Evolutionary conservation across 2,797 vertebrate species (phyloP).

Genomic region (Amblyopsis hoosieri): DNA sequence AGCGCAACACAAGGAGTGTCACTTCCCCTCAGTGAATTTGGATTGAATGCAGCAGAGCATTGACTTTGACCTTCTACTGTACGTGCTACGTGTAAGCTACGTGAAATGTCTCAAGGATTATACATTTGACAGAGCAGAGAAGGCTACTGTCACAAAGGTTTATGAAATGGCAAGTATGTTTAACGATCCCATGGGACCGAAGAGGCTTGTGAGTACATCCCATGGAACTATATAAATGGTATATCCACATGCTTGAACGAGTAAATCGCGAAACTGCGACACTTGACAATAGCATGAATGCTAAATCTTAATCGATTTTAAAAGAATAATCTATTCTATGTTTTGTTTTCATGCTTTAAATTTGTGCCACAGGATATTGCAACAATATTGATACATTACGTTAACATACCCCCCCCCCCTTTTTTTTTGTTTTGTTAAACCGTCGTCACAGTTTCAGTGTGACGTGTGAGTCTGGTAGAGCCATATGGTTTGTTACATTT

Average conservation of each 20-base stretch:
- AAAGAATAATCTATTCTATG: no score
- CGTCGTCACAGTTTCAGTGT: constrained; percentile 15
- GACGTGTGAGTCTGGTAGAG: background rate
- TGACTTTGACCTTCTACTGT: constrained; percentile 64
- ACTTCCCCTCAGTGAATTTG: constrained; percentile 6
- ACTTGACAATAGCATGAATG: no score
- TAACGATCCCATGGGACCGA: constrained; percentile 21
- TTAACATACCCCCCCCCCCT: background rate
- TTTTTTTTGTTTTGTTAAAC: constrained; percentile 6
- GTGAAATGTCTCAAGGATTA: constrained; percentile 28
- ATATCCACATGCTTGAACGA: constrained; percentile 6
- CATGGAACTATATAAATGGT: no score
- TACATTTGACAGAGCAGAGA: constrained; percentile 11
- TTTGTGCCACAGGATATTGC: background rate
- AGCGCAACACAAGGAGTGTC: no score
- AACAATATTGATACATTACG: background rate
- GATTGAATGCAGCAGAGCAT: no score
- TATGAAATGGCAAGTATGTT: constrained; percentile 36
- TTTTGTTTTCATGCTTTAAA: no score
- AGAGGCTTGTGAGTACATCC: constrained; percentile 49
- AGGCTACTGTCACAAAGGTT: constrained; percentile 10
- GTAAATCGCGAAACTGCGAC: no score
- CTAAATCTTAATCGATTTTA: no score
- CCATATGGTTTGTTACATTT: constrained; percentile 17
- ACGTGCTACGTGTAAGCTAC: constrained; percentile 13